Percentiles rank a stretch among this genome's conserved stretches.
Evolutionary conservation across 2,113 vertebrate species (phyloP).

Genomic region (Pelecanoides urinatrix): DNA sequence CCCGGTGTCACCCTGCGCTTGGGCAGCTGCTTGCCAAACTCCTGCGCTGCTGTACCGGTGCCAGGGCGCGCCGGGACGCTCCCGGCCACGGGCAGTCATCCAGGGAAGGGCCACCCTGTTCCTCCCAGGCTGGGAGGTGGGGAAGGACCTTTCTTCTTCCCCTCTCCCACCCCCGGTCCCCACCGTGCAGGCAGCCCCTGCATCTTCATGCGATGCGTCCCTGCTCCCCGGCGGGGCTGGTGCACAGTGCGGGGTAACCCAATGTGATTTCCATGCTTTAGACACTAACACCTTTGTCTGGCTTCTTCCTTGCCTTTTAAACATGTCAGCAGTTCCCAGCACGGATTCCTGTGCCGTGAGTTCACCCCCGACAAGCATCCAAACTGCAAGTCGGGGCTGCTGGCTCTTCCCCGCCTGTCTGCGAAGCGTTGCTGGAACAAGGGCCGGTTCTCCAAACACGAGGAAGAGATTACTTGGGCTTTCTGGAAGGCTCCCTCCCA

Average conservation of each 20-base stretch:
- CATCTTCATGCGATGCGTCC: background rate
- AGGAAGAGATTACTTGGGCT: conserved; percentile 49
- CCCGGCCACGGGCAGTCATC: background rate
- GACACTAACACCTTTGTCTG: conserved; percentile 5
- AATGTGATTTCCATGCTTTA: background rate
- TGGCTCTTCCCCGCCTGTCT: conserved; percentile 32
- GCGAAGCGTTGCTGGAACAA: background rate
- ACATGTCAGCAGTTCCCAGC: conserved; percentile 55
- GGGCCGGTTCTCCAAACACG: background rate
- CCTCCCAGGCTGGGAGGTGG: background rate
- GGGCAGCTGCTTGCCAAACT: background rate
- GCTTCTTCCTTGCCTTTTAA: background rate
- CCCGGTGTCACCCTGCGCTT: background rate
- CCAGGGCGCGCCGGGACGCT: background rate
- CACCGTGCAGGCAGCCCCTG: accelerated
- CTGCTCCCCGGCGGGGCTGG: accelerated
- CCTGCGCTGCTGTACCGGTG: background rate
- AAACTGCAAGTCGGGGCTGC: conserved; percentile 5
- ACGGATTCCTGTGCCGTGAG: conserved; percentile 6
- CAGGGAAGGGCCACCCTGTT: background rate
- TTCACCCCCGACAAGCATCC: conserved; percentile 26
- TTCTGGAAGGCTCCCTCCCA: conserved; percentile 46
- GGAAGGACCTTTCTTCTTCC: background rate
- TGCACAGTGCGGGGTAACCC: accelerated
- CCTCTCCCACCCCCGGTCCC: background rate